These are phyloP conservation scores for Myzus persicae DNA, from an alignment of 1,140 invertebrate species.

Conservation along the genomic window DNA sequence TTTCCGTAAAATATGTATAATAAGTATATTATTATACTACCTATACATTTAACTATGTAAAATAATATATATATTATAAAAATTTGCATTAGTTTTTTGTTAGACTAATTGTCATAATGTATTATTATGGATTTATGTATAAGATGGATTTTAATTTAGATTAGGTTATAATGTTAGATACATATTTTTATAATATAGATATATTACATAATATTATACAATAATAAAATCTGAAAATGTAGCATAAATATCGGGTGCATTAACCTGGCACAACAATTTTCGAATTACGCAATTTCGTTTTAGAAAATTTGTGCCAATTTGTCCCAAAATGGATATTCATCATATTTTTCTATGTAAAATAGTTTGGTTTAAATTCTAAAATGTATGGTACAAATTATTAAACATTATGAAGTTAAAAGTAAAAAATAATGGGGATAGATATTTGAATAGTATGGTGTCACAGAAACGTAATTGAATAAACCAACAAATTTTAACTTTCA, in stretches of 20 bases:
- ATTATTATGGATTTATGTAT: too few species aligned
- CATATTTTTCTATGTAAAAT: too few species aligned
- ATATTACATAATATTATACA: background rate
- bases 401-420: background rate
- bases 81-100: background rate
- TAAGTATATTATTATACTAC: background rate
- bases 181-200: background rate
- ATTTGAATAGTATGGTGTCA: background rate
- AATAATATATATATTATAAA: background rate
- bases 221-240: background rate
- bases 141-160: background rate
- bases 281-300: too few species aligned
- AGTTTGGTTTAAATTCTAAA: background rate
- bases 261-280: too few species aligned
- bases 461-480: background rate
- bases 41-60: background rate
- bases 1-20: too few species aligned
- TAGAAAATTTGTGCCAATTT: background rate
- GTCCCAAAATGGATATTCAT: background rate
- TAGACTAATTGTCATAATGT: too few species aligned
- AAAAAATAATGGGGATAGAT: background rate
- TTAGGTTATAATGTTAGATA: background rate
- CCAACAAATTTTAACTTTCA: too few species aligned
- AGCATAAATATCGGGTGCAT: too few species aligned
- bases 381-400: background rate